Evolutionary conservation across 1,140 invertebrate genomes (phyloP).

Genomic region (Trichonephila clavata): DNA sequence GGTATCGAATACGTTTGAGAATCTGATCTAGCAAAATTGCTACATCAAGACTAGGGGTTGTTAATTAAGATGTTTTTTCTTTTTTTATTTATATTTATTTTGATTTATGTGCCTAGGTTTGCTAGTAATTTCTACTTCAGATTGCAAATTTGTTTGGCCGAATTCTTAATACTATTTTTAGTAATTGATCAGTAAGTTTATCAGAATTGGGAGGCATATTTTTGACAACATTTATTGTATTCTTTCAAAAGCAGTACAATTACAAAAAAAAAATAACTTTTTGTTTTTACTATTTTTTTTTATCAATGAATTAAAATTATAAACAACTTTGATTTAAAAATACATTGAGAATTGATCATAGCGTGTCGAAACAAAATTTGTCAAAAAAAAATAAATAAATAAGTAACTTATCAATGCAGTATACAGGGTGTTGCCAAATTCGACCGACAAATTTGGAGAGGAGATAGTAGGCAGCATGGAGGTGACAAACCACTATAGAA

Average conservation of each 20-base stretch:
- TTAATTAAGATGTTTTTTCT: not conserved
- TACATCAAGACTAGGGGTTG: not conserved
- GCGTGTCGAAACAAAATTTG: no score
- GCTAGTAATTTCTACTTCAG: not conserved
- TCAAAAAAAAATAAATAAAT: no score
- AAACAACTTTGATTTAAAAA: no score
- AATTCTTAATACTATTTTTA: not conserved
- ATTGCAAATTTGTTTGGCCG: not conserved
- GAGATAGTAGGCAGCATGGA: no score
- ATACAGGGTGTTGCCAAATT: no score
- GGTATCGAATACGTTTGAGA: not conserved
- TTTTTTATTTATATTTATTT: not conserved
- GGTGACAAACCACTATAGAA: no score
- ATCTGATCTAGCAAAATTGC: constrained; percentile 12
- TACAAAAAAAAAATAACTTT: no score
- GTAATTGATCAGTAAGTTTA: constrained; percentile 29
- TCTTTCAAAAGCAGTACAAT: not conserved
- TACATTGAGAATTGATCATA: no score
- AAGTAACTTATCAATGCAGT: no score
- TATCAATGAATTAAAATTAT: no score
- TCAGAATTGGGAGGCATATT: not conserved
- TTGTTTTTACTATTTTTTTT: not conserved
- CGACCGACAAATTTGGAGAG: no score
- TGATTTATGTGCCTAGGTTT: not conserved
- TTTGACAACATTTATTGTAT: not conserved